A percentile compares a stretch with the other conserved stretches of the same genome.
These are phyloP conservation scores for Amphimallon solstitiale DNA, from an alignment of 2,888 invertebrate genomes.

Conservation along the genomic window DNA sequence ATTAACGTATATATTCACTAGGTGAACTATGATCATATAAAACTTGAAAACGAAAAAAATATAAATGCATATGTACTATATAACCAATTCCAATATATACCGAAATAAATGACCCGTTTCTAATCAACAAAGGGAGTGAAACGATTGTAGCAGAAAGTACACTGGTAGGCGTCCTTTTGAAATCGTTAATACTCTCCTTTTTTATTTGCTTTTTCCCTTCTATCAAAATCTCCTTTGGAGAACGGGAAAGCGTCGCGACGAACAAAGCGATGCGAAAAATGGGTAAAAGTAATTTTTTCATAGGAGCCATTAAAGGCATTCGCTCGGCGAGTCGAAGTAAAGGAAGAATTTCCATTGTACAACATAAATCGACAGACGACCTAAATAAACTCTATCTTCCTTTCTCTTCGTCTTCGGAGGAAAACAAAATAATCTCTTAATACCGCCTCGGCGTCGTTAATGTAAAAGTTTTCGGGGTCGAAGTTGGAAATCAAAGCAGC, in stretches of 20 bases:
- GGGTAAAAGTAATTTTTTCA: slow-evolving; percentile 36
- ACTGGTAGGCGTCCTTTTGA: slow-evolving; percentile 8
- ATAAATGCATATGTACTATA: no score
- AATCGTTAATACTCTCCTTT: slow-evolving; percentile 8
- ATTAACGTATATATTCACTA: no score
- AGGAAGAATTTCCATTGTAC: slow-evolving; percentile 34
- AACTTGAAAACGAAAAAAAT: no score
- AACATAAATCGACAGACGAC: slow-evolving; percentile 36
- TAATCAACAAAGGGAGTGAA: slow-evolving; percentile 7
- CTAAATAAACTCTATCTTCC: slow-evolving; percentile 37
- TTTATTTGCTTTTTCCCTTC: slow-evolving; percentile 21
- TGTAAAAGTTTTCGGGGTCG: slow-evolving; percentile 39
- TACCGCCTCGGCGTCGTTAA: slow-evolving; percentile 36
- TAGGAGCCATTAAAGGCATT: slow-evolving; percentile 31
- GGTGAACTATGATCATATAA: no score
- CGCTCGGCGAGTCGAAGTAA: not conserved
- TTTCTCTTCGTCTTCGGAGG: slow-evolving; percentile 27
- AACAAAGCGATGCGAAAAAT: slow-evolving; percentile 35
- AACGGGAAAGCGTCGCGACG: not conserved
- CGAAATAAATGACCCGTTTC: not conserved
- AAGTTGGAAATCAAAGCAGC: slow-evolving; percentile 20
- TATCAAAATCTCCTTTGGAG: slow-evolving; percentile 12
- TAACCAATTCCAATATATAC: not conserved
- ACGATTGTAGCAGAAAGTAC: not conserved
- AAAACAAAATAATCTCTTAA: slow-evolving; percentile 41